A percentile compares a stretch with the other conserved stretches of the same genome.
phyloP scores from a whole-genome alignment of 1,140 invertebrate genomes.

The Augochlora pura region DNA sequence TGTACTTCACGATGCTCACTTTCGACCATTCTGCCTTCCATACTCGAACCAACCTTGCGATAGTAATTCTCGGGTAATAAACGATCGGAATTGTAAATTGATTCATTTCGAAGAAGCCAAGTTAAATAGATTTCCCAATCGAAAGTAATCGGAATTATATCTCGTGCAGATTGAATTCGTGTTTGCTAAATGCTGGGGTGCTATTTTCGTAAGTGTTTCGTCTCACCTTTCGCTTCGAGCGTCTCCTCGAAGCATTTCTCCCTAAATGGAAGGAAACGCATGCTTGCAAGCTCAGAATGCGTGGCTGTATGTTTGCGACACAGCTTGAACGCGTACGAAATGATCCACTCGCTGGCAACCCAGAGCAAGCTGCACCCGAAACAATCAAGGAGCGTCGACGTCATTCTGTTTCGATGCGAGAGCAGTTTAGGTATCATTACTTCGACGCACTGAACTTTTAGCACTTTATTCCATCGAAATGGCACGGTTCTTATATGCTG shows the following conservation, averaged over 20 bases:
- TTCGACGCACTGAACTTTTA: not conserved
- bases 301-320: not conserved
- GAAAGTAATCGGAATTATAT: no score
- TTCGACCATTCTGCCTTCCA: no score
- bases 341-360: slow-evolving; percentile 18
- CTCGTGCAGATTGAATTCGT: no score
- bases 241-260: not conserved
- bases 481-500: not conserved
- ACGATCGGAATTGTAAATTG: no score
- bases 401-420: slow-evolving; percentile 12
- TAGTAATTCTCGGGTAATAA: no score
- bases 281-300: not conserved
- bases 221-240: slow-evolving; percentile 11
- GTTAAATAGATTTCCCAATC: no score
- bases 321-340: not conserved
- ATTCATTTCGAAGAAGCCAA: no score
- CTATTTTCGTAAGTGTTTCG: not conserved
- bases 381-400: slow-evolving; percentile 25
- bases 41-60: no score
- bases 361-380: slow-evolving; percentile 19
- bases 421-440: slow-evolving; percentile 9
- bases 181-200: not conserved
- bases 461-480: not conserved
- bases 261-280: not conserved
- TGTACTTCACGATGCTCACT: no score